phyloP scores from a whole-genome alignment of 2,888 invertebrate species.

The Dorcus hopei region DNA sequence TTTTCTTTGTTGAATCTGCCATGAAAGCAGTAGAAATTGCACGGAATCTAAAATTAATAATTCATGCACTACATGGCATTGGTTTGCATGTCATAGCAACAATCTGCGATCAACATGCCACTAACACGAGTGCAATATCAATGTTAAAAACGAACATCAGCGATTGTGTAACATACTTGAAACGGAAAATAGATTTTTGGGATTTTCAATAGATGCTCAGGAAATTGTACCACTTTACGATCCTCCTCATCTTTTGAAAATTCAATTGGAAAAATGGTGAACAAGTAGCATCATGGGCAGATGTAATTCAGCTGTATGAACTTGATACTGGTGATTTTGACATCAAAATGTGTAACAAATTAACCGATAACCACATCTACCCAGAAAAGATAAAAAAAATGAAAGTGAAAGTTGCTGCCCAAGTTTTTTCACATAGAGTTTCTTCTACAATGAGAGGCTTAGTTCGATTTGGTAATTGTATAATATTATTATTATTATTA shows the following conservation, averaged over 20 bases:
- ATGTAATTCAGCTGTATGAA: conserved; percentile 9
- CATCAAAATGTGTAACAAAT: conserved; percentile 4
- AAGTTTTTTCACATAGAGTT: conserved; percentile 10
- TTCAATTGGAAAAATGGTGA: not conserved
- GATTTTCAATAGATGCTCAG: conserved; percentile 2
- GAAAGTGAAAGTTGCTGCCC: conserved; percentile 12
- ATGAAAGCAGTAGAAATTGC: no score
- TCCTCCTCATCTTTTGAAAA: conserved; percentile 17
- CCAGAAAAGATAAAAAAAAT: conserved; percentile 16
- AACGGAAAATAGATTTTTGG: conserved; percentile 1
- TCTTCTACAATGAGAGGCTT: conserved; percentile 6
- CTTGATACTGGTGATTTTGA: conserved; percentile 9
- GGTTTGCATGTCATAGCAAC: no score
- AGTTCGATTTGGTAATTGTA: conserved; percentile 4
- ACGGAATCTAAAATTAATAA: no score
- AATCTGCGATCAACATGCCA: no score
- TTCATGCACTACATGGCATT: no score
- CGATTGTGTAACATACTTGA: not conserved
- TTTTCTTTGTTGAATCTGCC: no score
- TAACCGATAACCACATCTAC: conserved; percentile 16
- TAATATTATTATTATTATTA: no score
- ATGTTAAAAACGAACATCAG: not conserved
- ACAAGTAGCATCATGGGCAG: not conserved
- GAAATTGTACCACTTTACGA: conserved; percentile 17
- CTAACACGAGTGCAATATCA: conserved; percentile 11